A percentile compares a stretch with the other conserved stretches of the same genome.
Evolutionary conservation across 2,113 vertebrate genomes (phyloP).

Genomic region (Pluvianellus socialis): DNA sequence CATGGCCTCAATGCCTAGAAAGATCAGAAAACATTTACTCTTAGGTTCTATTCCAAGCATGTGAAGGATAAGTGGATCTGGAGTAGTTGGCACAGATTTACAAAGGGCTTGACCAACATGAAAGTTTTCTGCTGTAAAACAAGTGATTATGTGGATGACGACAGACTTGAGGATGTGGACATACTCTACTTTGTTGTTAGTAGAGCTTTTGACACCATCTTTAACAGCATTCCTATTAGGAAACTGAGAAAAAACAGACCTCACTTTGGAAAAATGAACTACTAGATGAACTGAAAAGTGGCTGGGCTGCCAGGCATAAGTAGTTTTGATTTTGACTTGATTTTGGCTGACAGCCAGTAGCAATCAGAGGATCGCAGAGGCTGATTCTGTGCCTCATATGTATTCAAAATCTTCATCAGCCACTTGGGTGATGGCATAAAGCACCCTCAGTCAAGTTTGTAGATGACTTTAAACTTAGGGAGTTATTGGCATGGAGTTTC

Average conservation of each 20-base stretch:
- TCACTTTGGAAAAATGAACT: neutral
- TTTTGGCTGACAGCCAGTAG: neutral
- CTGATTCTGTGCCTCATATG: neutral
- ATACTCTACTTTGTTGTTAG: neutral
- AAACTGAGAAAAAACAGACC: neutral
- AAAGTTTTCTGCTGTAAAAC: neutral
- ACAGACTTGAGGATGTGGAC: neutral
- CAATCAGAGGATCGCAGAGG: neutral
- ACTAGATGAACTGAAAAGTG: neutral
- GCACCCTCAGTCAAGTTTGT: neutral
- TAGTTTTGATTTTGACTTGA: neutral
- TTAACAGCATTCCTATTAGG: neutral
- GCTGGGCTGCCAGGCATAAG: rapidly evolving
- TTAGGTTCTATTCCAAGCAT: neutral
- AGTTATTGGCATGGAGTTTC: neutral
- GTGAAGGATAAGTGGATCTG: neutral
- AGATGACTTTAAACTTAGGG: neutral
- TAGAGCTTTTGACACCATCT: neutral
- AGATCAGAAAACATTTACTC: neutral
- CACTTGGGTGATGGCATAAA: neutral
- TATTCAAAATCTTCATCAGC: neutral
- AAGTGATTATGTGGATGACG: neutral
- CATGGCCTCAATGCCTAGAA: neutral
- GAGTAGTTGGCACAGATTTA: neutral
- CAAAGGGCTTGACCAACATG: neutral